These are phyloP conservation scores for fruit fly (Drosophila melanogaster) DNA, from an alignment of 1,140 invertebrate genomes.

Conservation along the genomic window Release_6_plus_ISO1_MT NT_033777.3:30163001-30163500, in stretches of 20 bases:
- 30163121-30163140: constrained; percentile 22
- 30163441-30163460: too few relatives aligned
- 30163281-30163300: not conserved
- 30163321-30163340: too few relatives aligned
- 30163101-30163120: constrained; percentile 59
- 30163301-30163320: not conserved
- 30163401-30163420: too few relatives aligned
- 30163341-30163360: too few relatives aligned
- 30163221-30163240: constrained; percentile 8
- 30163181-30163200: constrained; percentile 22
- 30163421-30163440: too few relatives aligned
- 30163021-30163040: constrained; percentile 31
- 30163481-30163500: too few relatives aligned
- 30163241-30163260: not conserved
- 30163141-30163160: constrained; percentile 10
- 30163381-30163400: too few relatives aligned
- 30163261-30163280: not conserved
- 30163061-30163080: constrained; percentile 66
- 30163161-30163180: constrained; percentile 24
- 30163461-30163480: too few relatives aligned
- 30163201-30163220: constrained; percentile 46
- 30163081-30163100: constrained; percentile 3
- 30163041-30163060: constrained; percentile 70
- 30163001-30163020: constrained; percentile 42
- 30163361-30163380: too few relatives aligned